Evolutionary conservation across 2,888 invertebrate genomes (phyloP).

Genomic region (Dorcus hopei): DNA sequence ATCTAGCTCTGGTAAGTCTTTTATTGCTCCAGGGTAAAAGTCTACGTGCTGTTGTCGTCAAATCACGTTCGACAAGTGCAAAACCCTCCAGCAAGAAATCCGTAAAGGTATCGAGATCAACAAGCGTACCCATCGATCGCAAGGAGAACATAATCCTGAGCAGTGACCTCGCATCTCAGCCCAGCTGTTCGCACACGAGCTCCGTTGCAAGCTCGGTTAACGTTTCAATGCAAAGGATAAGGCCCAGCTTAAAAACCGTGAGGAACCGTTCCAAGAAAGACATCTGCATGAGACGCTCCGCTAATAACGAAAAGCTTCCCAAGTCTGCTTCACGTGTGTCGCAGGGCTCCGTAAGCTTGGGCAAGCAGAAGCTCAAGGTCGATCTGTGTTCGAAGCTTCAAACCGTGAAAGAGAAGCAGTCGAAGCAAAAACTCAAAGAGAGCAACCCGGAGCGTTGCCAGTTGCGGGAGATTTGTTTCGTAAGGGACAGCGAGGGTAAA

Average conservation of each 20-base stretch:
- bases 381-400: conserved; percentile 17
- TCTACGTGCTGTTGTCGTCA: conserved; percentile 32
- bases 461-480: conserved; percentile 43
- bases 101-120: conserved; percentile 13
- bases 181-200: conserved; percentile 33
- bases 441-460: conserved; percentile 30
- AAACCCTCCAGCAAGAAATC: conserved; percentile 16
- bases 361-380: conserved; percentile 17
- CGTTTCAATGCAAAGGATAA: conserved; percentile 8
- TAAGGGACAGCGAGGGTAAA: conserved; percentile 43
- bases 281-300: not conserved
- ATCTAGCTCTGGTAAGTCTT: conserved; percentile 38
- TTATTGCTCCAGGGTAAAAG: conserved; percentile 43
- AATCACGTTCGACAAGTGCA: conserved; percentile 32
- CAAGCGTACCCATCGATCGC: conserved; percentile 37
- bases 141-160: conserved; percentile 39
- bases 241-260: conserved; percentile 6
- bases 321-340: not conserved
- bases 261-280: conserved; percentile 8
- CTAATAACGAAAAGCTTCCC: not conserved
- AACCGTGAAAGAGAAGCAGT: conserved; percentile 22
- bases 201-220: conserved; percentile 16
- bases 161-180: conserved; percentile 29
- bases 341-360: not conserved
- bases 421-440: conserved; percentile 15